These are phyloP conservation scores for Pangasius djambal DNA, from an alignment of 2,797 vertebrate species.

Conservation along the genomic window DNA sequence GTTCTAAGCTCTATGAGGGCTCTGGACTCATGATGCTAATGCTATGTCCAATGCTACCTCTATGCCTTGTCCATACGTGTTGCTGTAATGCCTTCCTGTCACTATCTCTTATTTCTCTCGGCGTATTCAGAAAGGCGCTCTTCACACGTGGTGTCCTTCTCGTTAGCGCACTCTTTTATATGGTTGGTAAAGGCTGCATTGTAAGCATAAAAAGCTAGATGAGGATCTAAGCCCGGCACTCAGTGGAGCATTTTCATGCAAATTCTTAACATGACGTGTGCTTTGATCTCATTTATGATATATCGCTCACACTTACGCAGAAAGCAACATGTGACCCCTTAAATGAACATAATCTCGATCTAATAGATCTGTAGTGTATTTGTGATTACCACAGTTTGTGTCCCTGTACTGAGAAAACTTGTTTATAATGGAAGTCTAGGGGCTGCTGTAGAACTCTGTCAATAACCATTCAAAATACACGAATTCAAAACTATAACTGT, in stretches of 20 bases:
- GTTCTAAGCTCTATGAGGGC: neutral
- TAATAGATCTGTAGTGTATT: neutral
- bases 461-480: neutral
- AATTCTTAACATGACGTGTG: slow-evolving; percentile 10
- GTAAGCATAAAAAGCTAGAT: neutral
- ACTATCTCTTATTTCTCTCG: neutral
- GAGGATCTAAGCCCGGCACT: neutral
- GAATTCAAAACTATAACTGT: neutral
- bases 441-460: neutral
- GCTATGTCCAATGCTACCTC: neutral
- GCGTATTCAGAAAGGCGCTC: neutral
- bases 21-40: neutral
- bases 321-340: neutral
- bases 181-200: neutral
- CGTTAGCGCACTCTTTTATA: neutral
- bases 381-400: neutral
- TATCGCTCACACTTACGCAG: neutral
- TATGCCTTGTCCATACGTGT: neutral
- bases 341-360: neutral
- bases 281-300: neutral
- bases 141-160: neutral
- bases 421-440: neutral
- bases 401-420: neutral
- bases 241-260: neutral
- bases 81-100: neutral